A percentile compares a stretch with the other conserved stretches of the same genome.
These are phyloP conservation scores for Entomobrya multifasciata DNA, from an alignment of 2,888 invertebrate genomes.

Conservation along the genomic window DNA sequence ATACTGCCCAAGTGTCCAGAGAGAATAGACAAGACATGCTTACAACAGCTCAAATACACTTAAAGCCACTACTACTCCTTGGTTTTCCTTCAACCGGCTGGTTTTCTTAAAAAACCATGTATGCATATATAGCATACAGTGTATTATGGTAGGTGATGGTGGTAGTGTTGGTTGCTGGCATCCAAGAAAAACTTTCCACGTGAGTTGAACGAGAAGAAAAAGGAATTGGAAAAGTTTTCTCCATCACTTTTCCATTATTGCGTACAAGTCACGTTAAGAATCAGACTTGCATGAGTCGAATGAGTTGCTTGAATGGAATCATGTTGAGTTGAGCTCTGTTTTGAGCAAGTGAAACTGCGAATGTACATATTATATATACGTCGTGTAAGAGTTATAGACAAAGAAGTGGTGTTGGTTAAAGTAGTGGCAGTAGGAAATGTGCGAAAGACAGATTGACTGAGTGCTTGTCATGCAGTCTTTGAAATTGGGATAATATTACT, in stretches of 20 bases:
- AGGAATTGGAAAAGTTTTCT: slow-evolving; percentile 72
- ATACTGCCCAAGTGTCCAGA: slow-evolving; percentile 54
- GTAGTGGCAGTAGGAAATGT: slow-evolving; percentile 41
- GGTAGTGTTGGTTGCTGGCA: slow-evolving; percentile 13
- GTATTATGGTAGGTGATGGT: slow-evolving; percentile 16
- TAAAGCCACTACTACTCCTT: background rate
- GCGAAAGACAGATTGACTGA: slow-evolving; percentile 60
- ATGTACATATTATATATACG: no score
- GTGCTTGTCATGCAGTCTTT: slow-evolving; percentile 47
- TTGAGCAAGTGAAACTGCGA: background rate
- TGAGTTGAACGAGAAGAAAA: slow-evolving; percentile 64
- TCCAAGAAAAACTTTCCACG: slow-evolving; percentile 60
- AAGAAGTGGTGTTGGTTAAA: background rate
- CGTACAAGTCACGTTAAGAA: slow-evolving; percentile 70
- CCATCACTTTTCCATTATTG: slow-evolving; percentile 72
- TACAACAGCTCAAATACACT: background rate
- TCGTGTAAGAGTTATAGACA: background rate
- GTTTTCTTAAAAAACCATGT: no score
- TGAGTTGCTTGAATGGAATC: slow-evolving; percentile 50
- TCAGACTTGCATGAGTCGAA: slow-evolving; percentile 67
- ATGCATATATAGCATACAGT: background rate
- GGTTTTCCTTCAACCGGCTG: background rate
- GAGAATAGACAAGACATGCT: slow-evolving; percentile 26
- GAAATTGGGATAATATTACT: slow-evolving; percentile 34
- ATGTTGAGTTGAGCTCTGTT: slow-evolving; percentile 23